Conservation (phyloP, 2,113 vertebrate genomes). For the Argyrosomus japonicus region DNA sequence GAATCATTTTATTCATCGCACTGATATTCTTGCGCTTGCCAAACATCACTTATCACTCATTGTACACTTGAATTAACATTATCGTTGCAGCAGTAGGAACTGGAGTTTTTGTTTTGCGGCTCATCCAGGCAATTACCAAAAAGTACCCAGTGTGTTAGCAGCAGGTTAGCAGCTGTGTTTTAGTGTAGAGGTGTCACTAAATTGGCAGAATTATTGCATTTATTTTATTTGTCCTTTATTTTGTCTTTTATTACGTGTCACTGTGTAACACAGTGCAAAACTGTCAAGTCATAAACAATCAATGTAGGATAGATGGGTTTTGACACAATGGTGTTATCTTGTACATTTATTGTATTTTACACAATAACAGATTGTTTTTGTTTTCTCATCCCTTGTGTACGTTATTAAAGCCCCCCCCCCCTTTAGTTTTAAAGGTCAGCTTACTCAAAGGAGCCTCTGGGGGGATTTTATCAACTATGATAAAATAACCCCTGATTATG, state of each 20-base stretch:
- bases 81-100: neutral
- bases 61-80: neutral
- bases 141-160: neutral
- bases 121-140: neutral
- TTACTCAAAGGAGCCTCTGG: neutral
- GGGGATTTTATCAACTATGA: neutral
- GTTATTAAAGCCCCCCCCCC: neutral
- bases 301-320: neutral
- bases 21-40: neutral
- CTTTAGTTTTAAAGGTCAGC: neutral
- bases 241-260: too few species aligned
- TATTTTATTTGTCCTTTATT: neutral
- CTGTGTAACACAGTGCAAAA: neutral
- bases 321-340: neutral
- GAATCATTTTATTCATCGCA: neutral
- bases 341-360: neutral
- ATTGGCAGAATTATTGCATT: neutral
- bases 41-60: constrained; percentile 8
- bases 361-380: neutral
- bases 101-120: neutral
- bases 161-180: neutral
- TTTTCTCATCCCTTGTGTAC: neutral
- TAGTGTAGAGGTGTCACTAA: neutral
- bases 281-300: neutral
- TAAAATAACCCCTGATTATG: neutral